Conservation (phyloP, 2,888 invertebrate species). For the Trissonchulus latispiculum region DNA sequence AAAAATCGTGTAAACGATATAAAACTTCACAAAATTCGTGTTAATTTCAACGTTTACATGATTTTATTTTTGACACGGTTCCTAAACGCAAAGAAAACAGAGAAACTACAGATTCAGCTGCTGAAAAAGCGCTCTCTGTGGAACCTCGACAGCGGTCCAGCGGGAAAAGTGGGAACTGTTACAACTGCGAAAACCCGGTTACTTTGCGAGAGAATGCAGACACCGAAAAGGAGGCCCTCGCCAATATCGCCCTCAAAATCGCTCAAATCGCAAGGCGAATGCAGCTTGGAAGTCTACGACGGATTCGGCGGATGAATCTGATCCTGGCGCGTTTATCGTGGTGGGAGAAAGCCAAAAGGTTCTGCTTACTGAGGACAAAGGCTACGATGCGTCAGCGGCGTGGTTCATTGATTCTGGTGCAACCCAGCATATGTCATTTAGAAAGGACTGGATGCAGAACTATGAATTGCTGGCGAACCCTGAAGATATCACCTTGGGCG, state of each 20-base stretch:
- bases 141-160: neutral
- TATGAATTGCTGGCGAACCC: neutral
- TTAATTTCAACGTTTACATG: too few species aligned
- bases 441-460: neutral
- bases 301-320: neutral
- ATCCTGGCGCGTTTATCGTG: neutral
- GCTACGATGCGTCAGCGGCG: neutral
- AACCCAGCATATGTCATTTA: neutral
- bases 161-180: neutral
- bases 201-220: neutral
- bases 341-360: neutral
- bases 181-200: neutral
- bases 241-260: neutral
- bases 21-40: too few species aligned
- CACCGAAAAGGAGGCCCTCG: neutral
- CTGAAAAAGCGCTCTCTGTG: neutral
- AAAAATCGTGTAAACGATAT: too few species aligned
- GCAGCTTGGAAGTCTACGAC: neutral
- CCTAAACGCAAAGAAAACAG: neutral
- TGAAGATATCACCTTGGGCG: neutral
- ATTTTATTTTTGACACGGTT: too few species aligned
- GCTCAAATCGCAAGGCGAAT: neutral
- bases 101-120: neutral
- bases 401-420: slow-evolving; percentile 6
- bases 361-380: neutral